These are phyloP conservation scores for Xanthorhoe spadicearia DNA, from an alignment of 2,888 invertebrate species.

Conservation along the genomic window DNA sequence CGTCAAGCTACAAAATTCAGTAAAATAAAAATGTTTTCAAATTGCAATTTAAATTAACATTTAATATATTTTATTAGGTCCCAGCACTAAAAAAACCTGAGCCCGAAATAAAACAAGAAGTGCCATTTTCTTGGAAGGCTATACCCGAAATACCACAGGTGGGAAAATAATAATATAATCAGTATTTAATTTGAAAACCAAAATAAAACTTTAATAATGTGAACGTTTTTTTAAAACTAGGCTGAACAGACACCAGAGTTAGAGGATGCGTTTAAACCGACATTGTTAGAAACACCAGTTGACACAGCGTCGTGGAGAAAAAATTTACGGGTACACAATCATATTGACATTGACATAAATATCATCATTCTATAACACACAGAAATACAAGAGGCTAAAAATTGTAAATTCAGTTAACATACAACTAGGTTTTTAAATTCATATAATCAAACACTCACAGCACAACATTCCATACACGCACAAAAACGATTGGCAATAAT, in stretches of 20 bases:
- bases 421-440: not conserved
- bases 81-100: constrained; percentile 63
- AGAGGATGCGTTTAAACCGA: constrained; percentile 75
- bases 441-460: constrained; percentile 18
- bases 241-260: constrained; percentile 78
- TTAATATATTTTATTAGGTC: constrained; percentile 57
- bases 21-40: not conserved
- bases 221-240: constrained; percentile 56
- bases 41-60: not conserved
- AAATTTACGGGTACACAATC: constrained; percentile 60
- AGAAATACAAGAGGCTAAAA: not conserved
- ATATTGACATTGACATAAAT: constrained; percentile 5
- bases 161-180: constrained; percentile 40
- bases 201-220: constrained; percentile 22
- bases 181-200: constrained; percentile 7
- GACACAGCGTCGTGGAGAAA: constrained; percentile 69
- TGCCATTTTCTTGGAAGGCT: constrained; percentile 76
- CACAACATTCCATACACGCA: constrained; percentile 42
- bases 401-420: constrained; percentile 16
- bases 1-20: constrained; percentile 15
- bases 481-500: constrained; percentile 40
- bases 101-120: constrained; percentile 64
- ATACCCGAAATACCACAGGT: constrained; percentile 82
- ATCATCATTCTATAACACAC: constrained; percentile 16
- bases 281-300: constrained; percentile 66